Evolutionary conservation across 2,797 vertebrate species (phyloP), one percentile per base, ranked within the genome.

Genomic region (Pseudochirops cupreus): DNA sequence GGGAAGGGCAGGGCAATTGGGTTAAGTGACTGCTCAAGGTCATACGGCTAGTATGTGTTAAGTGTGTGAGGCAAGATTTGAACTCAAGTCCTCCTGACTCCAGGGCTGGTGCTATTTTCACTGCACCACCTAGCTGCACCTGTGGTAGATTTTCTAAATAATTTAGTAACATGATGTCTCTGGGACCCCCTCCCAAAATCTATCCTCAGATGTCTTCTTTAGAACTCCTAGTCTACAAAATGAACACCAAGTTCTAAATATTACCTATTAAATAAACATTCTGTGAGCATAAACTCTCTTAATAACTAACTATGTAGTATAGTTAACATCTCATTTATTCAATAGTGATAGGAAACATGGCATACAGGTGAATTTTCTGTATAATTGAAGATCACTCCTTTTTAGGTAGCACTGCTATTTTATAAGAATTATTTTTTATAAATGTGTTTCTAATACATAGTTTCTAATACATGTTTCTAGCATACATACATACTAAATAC

Each of bases 91-190:
- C 53, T 54, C 53, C 53, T 54, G 53, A 54, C 53, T 54, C 53
- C 53, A 54, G 53, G 53, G 53, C 53, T 10, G 10, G 11, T 54
- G 53, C 10, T 54, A 10, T 54, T 12, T 54, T 54, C 53, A 54
- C 53, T 54, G 53, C 10, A 10, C 53, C 53, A 54, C 53, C 53
- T 54, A 54, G 53, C 10, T 12, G 11, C 53, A 10, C 53, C 53
- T 54, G 10, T 54, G 6, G 90, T 31, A 93, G 92, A 94, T 94
- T 56, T 96, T 95, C 89, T 50, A 56, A 91, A 24, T 90, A 91
- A 56, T 91, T 57, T 89, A 50, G 28, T 94, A 54, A 82, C 28
- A 39, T 4, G 10, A 90, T 26, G 1, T 82, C 7, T 82, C 39
- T 82, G 39, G 46, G 24, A n/a, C 1, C 16, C n/a, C 3, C 31